phyloP scores from a whole-genome alignment of 2,888 invertebrate genomes.

The Pristionchus fissidentatus region DNA sequence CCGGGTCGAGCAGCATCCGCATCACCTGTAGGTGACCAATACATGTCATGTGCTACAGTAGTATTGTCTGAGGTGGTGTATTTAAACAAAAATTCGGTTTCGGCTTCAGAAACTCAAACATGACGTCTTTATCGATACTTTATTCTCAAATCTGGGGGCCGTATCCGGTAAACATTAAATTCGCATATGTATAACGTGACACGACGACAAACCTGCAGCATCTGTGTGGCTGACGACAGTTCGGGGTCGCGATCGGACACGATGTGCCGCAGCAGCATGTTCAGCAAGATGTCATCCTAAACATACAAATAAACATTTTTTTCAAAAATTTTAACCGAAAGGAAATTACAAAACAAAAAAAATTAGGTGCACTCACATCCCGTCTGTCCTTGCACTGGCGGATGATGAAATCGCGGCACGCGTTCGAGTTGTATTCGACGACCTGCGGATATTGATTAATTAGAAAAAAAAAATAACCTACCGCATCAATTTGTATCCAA shows the following conservation, averaged over 20 bases:
- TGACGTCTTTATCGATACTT: neutral
- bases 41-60: no score
- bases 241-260: slow-evolving; percentile 93
- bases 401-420: slow-evolving; percentile 95
- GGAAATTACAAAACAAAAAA: neutral
- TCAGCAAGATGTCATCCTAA: slow-evolving; percentile 88
- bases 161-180: neutral
- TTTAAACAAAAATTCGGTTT: no score
- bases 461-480: neutral
- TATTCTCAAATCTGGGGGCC: neutral
- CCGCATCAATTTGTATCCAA: neutral
- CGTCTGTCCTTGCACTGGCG: slow-evolving; percentile 85
- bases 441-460: no score
- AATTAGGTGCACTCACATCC: slow-evolving; percentile 49
- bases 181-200: neutral
- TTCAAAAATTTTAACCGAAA: neutral
- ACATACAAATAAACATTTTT: neutral
- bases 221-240: slow-evolving; percentile 92
- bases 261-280: slow-evolving; percentile 98
- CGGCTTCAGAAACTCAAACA: no score
- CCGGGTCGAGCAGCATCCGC: slow-evolving; percentile 70
- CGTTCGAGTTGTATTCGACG: slow-evolving; percentile 97
- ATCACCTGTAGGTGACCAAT: slow-evolving; percentile 60
- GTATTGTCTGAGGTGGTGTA: no score
- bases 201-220: slow-evolving; percentile 85